A percentile compares a stretch with the other conserved stretches of the same genome.
Conservation (phyloP, 1,140 invertebrate species). For the Nasonia longicornis region DNA sequence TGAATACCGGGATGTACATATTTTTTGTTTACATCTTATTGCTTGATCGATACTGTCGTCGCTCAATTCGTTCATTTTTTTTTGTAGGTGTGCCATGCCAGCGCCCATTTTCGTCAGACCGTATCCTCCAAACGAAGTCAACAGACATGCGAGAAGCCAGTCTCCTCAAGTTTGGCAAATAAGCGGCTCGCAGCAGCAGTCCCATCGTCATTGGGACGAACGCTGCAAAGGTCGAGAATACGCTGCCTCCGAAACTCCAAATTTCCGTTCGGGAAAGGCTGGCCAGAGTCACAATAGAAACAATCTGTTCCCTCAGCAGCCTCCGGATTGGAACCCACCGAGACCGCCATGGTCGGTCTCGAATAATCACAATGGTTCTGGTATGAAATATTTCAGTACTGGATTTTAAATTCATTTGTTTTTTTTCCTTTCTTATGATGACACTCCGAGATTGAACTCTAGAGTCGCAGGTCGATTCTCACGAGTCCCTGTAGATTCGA, state of each 20-base stretch:
- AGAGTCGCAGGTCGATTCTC: too few species aligned
- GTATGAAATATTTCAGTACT: constrained; percentile 18
- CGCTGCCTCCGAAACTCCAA: constrained; percentile 31
- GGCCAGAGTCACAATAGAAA: constrained; percentile 9
- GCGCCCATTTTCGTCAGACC: constrained; percentile 58
- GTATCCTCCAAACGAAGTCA: constrained; percentile 57
- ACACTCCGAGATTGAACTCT: too few species aligned
- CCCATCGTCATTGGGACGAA: constrained; percentile 57
- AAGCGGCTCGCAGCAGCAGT: constrained; percentile 52
- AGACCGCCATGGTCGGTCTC: constrained; percentile 41
- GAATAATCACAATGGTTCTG: constrained; percentile 31
- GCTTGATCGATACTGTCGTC: too few species aligned
- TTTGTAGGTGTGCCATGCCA: constrained; percentile 32
- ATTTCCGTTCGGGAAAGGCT: constrained; percentile 30
- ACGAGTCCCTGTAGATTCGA: too few species aligned
- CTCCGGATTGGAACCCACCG: constrained; percentile 37
- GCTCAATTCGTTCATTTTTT: background rate
- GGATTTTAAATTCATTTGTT: background rate
- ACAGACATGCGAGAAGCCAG: constrained; percentile 58
- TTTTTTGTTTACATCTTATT: too few species aligned
- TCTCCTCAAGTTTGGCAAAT: constrained; percentile 63
- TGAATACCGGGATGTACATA: constrained; percentile 50
- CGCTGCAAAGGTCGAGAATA: constrained; percentile 41
- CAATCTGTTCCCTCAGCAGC: constrained; percentile 14
- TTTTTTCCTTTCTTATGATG: constrained; percentile 32